Evolutionary conservation across 2,797 vertebrate species (phyloP).

Genomic region (Rallus crepitans): DNA sequence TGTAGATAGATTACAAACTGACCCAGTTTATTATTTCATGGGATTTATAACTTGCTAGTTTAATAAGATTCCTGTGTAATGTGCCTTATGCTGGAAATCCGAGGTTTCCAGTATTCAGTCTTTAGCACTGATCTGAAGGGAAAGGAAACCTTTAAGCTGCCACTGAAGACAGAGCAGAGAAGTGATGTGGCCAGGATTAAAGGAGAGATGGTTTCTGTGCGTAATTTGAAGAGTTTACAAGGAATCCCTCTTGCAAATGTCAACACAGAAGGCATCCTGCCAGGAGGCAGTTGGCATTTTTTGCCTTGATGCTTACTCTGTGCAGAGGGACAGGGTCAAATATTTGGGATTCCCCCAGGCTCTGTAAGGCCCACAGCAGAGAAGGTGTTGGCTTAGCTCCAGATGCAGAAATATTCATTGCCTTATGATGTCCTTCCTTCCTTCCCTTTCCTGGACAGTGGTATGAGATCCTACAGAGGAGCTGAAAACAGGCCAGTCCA

Average conservation of each 20-base stretch:
- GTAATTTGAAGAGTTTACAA: background rate
- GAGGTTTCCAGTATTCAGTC: background rate
- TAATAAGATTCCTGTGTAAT: background rate
- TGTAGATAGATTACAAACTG: background rate
- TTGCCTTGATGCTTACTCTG: background rate
- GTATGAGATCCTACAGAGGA: background rate
- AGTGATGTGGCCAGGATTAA: background rate
- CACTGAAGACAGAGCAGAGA: background rate
- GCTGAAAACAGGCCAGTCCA: background rate
- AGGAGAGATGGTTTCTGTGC: background rate
- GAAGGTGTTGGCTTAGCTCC: background rate
- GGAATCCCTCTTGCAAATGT: background rate
- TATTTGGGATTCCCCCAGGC: background rate
- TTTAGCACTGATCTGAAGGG: background rate
- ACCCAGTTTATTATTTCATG: background rate
- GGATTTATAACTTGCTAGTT: background rate
- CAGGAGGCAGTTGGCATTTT: background rate
- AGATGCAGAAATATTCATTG: background rate
- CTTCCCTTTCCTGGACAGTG: background rate
- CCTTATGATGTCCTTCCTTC: background rate
- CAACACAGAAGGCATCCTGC: background rate
- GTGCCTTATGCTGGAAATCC: background rate
- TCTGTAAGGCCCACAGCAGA: background rate
- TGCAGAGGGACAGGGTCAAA: background rate
- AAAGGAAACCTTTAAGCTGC: background rate